Evolutionary conservation across 2,888 invertebrate genomes (phyloP), one percentile per base, ranked within the genome.

Genomic region (Hoplodrina blanda): DNA sequence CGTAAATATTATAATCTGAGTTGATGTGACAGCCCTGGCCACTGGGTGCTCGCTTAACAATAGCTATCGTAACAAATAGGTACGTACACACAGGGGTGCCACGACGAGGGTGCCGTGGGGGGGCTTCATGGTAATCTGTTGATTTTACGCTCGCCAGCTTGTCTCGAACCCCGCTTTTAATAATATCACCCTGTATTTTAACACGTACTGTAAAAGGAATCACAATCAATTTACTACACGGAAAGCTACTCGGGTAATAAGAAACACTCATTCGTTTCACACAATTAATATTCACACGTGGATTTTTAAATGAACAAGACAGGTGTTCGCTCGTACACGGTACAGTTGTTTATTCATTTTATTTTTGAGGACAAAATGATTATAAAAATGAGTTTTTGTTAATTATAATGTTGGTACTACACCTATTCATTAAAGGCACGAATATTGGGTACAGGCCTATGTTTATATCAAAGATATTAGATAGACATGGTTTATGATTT

Each of bases 71-170:
- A 93, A 91, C 94, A 94, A 93, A 92, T 94, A 91, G 92, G 90
- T 92, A 92, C 91, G 93, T 91, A 89, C 90, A 89, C 87, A 78
- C 89, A 88, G 91, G 94, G 93, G 92, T 91, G 87, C 88, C 81
- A 76, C 80, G 75, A 80, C 88, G 92, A 91, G 88, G 87, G 90
- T 88, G 83, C 87, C 83, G 85, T 87, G 84, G 91, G 90, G 94
- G 94, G 94, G 91, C 86, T 89, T 92, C 88, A 88, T 89, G 86
- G 91, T 95, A 95, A 96, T 96, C 95, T 95, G 95, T 95, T 95
- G 95, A 95, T 95, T 95, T 95, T 95, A 94, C 95, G 94, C 95
- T 93, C 91, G 87, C 91, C 91, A 89, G 87, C 90, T 90, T 89
- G 90, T 89, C 88, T 88, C 86, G 89, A 90, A 91, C 91, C 92